phyloP scores from a whole-genome alignment of 2,888 invertebrate species.

The Dryococelus australis region DNA sequence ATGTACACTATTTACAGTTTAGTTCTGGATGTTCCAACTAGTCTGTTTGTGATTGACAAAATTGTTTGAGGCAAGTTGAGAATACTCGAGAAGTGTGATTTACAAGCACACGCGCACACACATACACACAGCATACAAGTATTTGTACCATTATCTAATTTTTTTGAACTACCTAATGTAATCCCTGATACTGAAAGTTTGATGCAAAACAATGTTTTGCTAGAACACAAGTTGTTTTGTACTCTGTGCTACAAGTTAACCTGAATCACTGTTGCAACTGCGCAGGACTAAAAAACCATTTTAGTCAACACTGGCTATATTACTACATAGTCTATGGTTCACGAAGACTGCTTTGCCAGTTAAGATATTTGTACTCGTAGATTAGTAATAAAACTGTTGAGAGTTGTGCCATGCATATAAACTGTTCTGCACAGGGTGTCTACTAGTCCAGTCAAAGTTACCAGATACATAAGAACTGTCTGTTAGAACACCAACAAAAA shows the following conservation, averaged over 20 bases:
- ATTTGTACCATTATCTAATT: background rate
- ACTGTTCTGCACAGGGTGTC: background rate
- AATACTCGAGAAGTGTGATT: background rate
- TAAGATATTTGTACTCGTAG: background rate
- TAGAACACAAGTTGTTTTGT: conserved; percentile 16
- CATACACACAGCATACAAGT: background rate
- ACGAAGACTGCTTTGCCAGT: background rate
- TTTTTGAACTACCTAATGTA: background rate
- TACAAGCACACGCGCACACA: background rate
- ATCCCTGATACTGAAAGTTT: background rate
- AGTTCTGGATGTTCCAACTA: background rate
- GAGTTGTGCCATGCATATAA: background rate
- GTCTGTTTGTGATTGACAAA: background rate
- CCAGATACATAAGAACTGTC: too few relatives aligned
- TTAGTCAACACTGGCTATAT: background rate
- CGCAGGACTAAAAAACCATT: too few relatives aligned
- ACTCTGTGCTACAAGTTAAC: background rate
- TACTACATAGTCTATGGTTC: background rate
- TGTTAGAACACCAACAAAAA: too few relatives aligned
- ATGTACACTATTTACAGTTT: background rate
- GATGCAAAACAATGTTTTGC: background rate
- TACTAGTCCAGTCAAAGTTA: background rate
- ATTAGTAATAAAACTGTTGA: background rate
- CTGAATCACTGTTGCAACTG: background rate
- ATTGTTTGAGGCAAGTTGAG: background rate